Evolutionary conservation across 2,797 vertebrate species (phyloP).

Genomic region (Enteromius anoplus): DNA sequence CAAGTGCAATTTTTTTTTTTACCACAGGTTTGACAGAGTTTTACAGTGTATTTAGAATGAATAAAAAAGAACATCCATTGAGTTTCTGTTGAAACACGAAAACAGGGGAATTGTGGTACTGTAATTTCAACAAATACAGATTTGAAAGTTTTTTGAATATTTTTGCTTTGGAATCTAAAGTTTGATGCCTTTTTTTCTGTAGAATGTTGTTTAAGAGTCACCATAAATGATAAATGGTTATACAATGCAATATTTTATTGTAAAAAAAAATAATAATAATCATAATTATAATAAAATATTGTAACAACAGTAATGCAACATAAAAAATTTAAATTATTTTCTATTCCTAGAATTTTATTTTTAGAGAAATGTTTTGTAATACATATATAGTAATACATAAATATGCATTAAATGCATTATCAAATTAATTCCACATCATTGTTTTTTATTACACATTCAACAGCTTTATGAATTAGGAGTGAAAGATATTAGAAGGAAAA

Average conservation of each 20-base stretch:
- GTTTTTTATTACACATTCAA: not conserved
- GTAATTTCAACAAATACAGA: not conserved
- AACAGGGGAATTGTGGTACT: too few relatives aligned
- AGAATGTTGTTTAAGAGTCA: not conserved
- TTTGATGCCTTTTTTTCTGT: not conserved
- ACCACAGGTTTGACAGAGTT: too few relatives aligned
- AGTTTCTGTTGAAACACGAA: not conserved
- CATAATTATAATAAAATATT: not conserved
- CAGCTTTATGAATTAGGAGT: not conserved
- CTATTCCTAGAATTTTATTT: not conserved
- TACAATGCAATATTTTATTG: not conserved
- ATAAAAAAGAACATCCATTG: too few relatives aligned
- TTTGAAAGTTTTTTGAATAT: not conserved
- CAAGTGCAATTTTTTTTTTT: too few relatives aligned
- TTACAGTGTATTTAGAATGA: too few relatives aligned
- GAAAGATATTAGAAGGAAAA: not conserved
- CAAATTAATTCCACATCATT: not conserved
- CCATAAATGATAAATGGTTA: not conserved
- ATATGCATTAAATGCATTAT: not conserved
- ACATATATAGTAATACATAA: not conserved
- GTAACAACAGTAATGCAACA: not conserved
- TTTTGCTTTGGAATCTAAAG: not conserved
- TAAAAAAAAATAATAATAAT: not conserved
- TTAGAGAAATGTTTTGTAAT: not conserved
- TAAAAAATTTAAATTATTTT: too few relatives aligned